These are phyloP conservation scores for Falco punctatus DNA, from an alignment of 2,113 vertebrate species.

Conservation along the genomic window DNA sequence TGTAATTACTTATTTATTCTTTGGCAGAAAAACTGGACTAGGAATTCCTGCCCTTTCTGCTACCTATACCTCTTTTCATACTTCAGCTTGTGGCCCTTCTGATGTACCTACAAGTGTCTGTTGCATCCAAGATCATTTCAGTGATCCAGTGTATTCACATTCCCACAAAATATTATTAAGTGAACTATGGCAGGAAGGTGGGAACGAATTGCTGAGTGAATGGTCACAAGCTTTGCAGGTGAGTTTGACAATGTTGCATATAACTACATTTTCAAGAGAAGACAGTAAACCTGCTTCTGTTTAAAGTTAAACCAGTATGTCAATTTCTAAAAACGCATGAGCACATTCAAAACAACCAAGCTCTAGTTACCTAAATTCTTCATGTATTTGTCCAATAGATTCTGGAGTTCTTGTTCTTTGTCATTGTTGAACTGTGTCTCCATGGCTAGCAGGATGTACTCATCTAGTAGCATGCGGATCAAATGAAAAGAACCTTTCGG, in stretches of 20 bases:
- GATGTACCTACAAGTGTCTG: background rate
- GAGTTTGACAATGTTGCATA: background rate
- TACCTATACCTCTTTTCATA: background rate
- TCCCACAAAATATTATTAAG: background rate
- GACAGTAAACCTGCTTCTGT: background rate
- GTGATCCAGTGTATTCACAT: background rate
- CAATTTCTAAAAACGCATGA: background rate
- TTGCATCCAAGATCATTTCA: background rate
- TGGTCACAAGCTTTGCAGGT: background rate
- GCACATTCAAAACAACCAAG: background rate
- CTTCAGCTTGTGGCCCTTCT: background rate
- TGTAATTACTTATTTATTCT: background rate
- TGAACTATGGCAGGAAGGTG: background rate
- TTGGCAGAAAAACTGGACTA: background rate
- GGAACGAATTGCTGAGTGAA: background rate
- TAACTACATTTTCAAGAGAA: background rate
- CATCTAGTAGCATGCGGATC: slow-evolving; percentile 96
- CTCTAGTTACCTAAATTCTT: slow-evolving; percentile 89
- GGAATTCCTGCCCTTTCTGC: background rate
- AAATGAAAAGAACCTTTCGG: slow-evolving; percentile 94
- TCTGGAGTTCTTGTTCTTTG: slow-evolving; percentile 97
- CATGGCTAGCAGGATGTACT: slow-evolving; percentile 96
- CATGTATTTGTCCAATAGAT: slow-evolving; percentile 97
- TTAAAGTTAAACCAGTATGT: background rate
- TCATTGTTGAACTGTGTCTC: slow-evolving; percentile 99